A percentile compares a stretch with the other conserved stretches of the same genome.
phyloP scores from a whole-genome alignment of 2,797 vertebrate species.

The Siniperca scherzeri region DNA sequence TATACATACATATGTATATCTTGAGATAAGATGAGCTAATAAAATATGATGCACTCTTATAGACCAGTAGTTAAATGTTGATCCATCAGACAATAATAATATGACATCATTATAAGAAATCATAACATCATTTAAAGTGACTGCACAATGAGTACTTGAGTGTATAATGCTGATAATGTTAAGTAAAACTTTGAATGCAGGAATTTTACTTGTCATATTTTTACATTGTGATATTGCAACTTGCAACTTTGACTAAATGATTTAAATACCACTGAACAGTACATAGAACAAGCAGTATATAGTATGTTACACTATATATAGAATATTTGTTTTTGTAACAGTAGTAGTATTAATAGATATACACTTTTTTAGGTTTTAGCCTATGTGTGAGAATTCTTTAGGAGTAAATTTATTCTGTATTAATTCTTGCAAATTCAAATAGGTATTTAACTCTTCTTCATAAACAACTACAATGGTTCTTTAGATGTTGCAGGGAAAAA shows the following conservation, averaged over 20 bases:
- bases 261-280: not conserved
- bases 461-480: not conserved
- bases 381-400: not conserved
- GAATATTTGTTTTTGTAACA: not conserved
- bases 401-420: not conserved
- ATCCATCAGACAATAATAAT: too few species aligned
- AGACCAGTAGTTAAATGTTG: too few species aligned
- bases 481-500: not conserved
- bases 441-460: not conserved
- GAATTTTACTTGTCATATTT: not conserved
- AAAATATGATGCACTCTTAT: too few species aligned
- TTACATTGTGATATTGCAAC: not conserved
- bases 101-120: too few species aligned
- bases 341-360: not conserved
- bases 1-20: too few species aligned
- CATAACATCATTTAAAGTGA: not conserved
- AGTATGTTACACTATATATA: not conserved
- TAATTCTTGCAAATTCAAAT: not conserved
- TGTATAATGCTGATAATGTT: not conserved
- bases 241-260: not conserved
- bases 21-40: too few species aligned
- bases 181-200: not conserved
- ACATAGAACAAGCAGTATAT: not conserved
- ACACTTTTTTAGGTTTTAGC: too few species aligned
- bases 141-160: not conserved